phyloP scores from a whole-genome alignment of 92 coral and sea anemone species.

The Anthopleura xanthogrammica region DNA sequence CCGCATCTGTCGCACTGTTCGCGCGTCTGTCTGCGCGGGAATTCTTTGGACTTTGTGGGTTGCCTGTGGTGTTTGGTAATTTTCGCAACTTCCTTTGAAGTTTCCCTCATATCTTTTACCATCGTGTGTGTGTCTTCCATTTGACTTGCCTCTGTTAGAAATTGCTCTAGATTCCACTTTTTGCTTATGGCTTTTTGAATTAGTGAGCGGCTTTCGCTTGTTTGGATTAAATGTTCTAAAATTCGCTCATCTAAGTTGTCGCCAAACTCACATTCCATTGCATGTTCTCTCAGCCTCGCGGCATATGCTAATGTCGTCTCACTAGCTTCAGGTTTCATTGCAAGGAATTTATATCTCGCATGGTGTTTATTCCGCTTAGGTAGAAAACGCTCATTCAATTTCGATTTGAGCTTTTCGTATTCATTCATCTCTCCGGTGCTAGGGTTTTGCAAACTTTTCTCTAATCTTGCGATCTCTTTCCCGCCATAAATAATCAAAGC shows the following conservation, averaged over 20 bases:
- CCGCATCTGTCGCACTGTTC: constrained; percentile 1
- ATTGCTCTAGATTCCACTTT: constrained; percentile 39
- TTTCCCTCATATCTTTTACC: constrained; percentile 10
- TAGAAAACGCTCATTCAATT: too few species aligned
- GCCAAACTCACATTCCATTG: constrained; percentile 58
- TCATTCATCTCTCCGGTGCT: too few species aligned
- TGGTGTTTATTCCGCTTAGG: too few species aligned
- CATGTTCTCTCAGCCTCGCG: constrained; percentile 51
- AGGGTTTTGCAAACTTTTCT: too few species aligned
- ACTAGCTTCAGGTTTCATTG: too few species aligned
- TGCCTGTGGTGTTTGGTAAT: constrained; percentile 3
- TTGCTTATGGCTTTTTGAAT: constrained; percentile 50
- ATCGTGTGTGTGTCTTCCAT: constrained; percentile 14
- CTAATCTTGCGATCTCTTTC: too few species aligned
- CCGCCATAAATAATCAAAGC: too few species aligned
- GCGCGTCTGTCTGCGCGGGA: too few species aligned
- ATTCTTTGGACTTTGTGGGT: background rate
- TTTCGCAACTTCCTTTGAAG: constrained; percentile 10
- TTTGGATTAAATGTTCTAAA: constrained; percentile 64
- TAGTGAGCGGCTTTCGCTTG: constrained; percentile 21
- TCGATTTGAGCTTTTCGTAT: too few species aligned
- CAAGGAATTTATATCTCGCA: too few species aligned
- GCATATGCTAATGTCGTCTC: constrained; percentile 30
- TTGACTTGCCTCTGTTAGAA: constrained; percentile 39
- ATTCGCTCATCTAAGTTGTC: constrained; percentile 49